Evolutionary conservation across 2,888 invertebrate species (phyloP), one percentile per base, ranked within the genome.

Genomic region (Deilephila porcellus): DNA sequence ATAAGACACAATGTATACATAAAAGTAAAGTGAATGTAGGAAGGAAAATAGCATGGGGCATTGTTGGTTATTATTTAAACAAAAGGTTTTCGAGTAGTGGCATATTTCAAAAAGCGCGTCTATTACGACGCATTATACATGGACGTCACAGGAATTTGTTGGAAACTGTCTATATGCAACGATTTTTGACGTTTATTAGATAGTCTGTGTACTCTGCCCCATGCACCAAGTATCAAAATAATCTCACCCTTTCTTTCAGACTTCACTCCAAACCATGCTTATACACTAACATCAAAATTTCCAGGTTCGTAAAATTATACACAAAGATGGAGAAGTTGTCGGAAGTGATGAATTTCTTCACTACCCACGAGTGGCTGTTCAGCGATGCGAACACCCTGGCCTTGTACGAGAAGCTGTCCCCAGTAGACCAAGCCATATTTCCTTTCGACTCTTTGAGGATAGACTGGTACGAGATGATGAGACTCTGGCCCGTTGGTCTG

Each of bases 281-380:
- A 32, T 5, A 6, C 14, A n/a, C 5, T 56, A 14, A n/a, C 45
- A n/a, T 45, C 71, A 70, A 8, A 8, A 6, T 37, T 82, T 80
- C 60, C 82, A 86, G 86, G 76, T 78, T 83, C 20, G 76, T 74
- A 0, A 79, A 76, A 67, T 32, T 86, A 0, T 86, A 83, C 72
- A 76, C 17, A 4, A 85, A 82, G 64, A 79, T 82, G 8, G 76
- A 80, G 20, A 86, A 85, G 17, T 72, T 85, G 60, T 74, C 78
- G 0, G 25, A 32, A 0, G 75, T 80, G 0, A 56, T 80, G 0
- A 77, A 75, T 0, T 83, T 81, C 53, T 86, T 84, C 29, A 79
- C 80, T 0, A 4, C 70, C 0, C 80, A 85, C 60, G 64, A 80
- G 0, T 86, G 86, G 86, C 19, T 71, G 0, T 86, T 86, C n/a